phyloP scores from a whole-genome alignment of 2,888 invertebrate species.

The Cheilosia vulpina region DNA sequence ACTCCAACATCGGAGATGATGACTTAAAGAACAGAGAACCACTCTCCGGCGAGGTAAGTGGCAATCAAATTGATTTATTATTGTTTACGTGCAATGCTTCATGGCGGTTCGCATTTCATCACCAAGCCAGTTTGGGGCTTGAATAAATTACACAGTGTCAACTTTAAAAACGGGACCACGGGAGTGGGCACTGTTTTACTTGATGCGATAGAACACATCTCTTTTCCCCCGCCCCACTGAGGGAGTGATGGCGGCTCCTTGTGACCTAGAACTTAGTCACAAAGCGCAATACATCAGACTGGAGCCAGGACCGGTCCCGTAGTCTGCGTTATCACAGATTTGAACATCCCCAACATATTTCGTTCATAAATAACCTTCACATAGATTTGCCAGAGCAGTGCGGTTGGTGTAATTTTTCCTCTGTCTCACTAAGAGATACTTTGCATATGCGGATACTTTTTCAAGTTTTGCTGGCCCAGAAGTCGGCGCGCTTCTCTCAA shows the following conservation, averaged over 20 bases:
- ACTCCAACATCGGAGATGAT: conserved; percentile 15
- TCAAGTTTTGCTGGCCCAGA: conserved; percentile 14
- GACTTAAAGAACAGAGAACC: conserved; percentile 40
- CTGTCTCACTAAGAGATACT: conserved; percentile 47
- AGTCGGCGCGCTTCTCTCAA: neutral
- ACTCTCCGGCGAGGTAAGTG: conserved; percentile 38
- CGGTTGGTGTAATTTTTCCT: conserved; percentile 27
- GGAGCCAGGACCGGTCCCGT: conserved; percentile 33
- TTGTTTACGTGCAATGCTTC: conserved; percentile 67
- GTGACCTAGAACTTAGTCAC: conserved; percentile 63
- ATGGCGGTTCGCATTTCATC: conserved; percentile 55
- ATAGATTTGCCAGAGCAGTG: conserved; percentile 21
- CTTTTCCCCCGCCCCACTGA: neutral
- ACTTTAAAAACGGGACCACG: conserved; percentile 36
- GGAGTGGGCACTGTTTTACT: conserved; percentile 18
- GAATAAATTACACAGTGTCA: conserved; percentile 69
- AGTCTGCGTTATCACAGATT: conserved; percentile 72
- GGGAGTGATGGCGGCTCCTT: conserved; percentile 46
- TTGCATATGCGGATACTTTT: conserved; percentile 68
- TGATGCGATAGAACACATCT: conserved; percentile 28
- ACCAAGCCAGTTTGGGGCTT: conserved; percentile 28
- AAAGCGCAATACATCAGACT: conserved; percentile 56
- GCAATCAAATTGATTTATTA: conserved; percentile 75
- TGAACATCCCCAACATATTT: conserved; percentile 69
- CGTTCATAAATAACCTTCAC: conserved; percentile 67